These are phyloP conservation scores for Drosophila rubida DNA, from an alignment of 2,888 invertebrate species.

Conservation along the genomic window DNA sequence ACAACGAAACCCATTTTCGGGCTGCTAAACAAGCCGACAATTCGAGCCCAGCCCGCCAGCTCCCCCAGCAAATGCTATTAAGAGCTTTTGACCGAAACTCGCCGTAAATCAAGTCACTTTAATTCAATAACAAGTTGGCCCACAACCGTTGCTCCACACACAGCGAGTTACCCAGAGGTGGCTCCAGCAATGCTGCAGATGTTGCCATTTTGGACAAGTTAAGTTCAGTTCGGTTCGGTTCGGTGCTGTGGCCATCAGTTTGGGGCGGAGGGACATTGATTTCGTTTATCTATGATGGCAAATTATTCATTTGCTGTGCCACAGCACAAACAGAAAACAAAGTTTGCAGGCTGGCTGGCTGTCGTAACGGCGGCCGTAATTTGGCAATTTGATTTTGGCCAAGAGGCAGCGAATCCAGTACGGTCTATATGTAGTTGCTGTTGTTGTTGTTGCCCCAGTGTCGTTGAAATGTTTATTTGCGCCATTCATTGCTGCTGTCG, in stretches of 20 bases:
- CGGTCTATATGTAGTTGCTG: slow-evolving; percentile 6
- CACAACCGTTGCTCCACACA: slow-evolving; percentile 14
- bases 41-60: slow-evolving; percentile 6
- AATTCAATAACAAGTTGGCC: slow-evolving; percentile 74
- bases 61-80: slow-evolving; percentile 51
- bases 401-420: slow-evolving; percentile 30
- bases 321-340: slow-evolving; percentile 28
- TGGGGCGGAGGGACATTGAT: slow-evolving; percentile 59
- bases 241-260: slow-evolving; percentile 34
- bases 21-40: slow-evolving; percentile 11
- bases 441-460: slow-evolving; percentile 23
- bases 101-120: slow-evolving; percentile 78
- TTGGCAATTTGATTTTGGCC: slow-evolving; percentile 65
- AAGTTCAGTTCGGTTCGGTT: slow-evolving; percentile 24
- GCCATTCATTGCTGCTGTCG: slow-evolving; percentile 35
- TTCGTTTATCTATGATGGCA: slow-evolving; percentile 73
- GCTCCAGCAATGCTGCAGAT: slow-evolving; percentile 57
- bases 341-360: slow-evolving; percentile 36
- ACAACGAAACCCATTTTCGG: slow-evolving; percentile 29
- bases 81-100: slow-evolving; percentile 69
- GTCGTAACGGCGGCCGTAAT: slow-evolving; percentile 42
- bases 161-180: slow-evolving; percentile 9
- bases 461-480: slow-evolving; percentile 54
- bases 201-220: slow-evolving; percentile 64
- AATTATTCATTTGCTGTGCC: slow-evolving; percentile 70